Conservation (phyloP, 2,797 vertebrate species). For the Takifugu rubripes region DNA sequence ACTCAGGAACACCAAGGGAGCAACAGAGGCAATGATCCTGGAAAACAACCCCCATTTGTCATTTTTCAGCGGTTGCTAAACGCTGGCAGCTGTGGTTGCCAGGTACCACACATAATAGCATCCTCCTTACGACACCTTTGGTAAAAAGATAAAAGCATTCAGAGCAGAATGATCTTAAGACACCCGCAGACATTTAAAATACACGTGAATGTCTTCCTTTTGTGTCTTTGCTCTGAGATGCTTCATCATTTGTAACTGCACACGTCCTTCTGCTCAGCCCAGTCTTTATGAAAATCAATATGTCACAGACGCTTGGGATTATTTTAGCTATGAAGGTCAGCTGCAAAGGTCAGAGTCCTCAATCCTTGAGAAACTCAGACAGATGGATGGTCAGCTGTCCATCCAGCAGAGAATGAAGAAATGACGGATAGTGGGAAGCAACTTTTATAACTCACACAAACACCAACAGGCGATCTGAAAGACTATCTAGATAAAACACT, state of each 20-base stretch:
- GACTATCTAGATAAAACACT: too few species aligned
- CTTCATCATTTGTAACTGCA: not conserved
- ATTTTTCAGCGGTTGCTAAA: not conserved
- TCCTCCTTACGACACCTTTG: too few species aligned
- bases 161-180: not conserved
- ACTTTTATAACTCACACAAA: too few species aligned
- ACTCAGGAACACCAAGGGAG: too few species aligned
- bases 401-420: constrained; percentile 4
- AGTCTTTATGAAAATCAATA: constrained; percentile 7
- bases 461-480: too few species aligned
- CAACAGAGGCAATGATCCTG: not conserved
- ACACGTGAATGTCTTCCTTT: not conserved
- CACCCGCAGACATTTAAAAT: not conserved
- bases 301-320: not conserved
- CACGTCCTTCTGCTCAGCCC: constrained; percentile 3
- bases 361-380: constrained; percentile 14
- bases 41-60: not conserved
- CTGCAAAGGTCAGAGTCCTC: constrained; percentile 28
- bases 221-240: not conserved
- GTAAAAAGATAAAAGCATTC: not conserved
- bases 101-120: not conserved
- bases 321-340: constrained; percentile 24
- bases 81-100: not conserved
- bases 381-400: constrained; percentile 31
- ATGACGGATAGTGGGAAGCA: not conserved